Evolutionary conservation across 2,888 invertebrate species (phyloP).

Genomic region (Acrobasis repandana): DNA sequence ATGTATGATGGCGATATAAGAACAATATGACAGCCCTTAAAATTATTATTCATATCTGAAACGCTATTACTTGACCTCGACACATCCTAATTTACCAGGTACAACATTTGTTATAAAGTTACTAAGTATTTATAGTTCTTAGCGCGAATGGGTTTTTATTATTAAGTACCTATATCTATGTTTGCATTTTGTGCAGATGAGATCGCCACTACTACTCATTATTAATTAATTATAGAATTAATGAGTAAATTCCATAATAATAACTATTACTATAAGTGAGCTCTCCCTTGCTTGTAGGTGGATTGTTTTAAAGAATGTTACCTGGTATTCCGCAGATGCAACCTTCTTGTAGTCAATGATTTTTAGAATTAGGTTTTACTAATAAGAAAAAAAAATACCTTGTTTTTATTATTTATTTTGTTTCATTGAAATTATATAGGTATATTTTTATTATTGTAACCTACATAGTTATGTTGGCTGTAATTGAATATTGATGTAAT

Average conservation of each 20-base stretch:
- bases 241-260: conserved; percentile 80
- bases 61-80: no score
- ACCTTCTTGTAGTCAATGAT: conserved; percentile 77
- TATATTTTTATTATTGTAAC: conserved; percentile 83
- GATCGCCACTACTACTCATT: conserved; percentile 64
- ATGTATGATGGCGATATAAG: no score
- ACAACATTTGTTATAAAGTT: neutral
- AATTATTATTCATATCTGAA: no score
- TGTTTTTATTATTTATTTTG: conserved; percentile 83
- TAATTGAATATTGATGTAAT: conserved; percentile 83
- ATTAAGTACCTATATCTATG: neutral
- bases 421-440: conserved; percentile 81
- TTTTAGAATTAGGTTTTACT: conserved; percentile 76
- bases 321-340: conserved; percentile 72
- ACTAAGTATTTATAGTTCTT: conserved; percentile 3
- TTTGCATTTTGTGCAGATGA: conserved; percentile 46
- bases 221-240: conserved; percentile 74
- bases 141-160: neutral
- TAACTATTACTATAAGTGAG: conserved; percentile 73
- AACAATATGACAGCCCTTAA: no score
- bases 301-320: conserved; percentile 75
- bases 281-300: conserved; percentile 78
- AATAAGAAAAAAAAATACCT: conserved; percentile 74
- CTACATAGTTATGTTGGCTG: conserved; percentile 82
- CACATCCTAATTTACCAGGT: no score